Conservation (phyloP, 2,888 invertebrate species). For the Ephialtes manifestator region DNA sequence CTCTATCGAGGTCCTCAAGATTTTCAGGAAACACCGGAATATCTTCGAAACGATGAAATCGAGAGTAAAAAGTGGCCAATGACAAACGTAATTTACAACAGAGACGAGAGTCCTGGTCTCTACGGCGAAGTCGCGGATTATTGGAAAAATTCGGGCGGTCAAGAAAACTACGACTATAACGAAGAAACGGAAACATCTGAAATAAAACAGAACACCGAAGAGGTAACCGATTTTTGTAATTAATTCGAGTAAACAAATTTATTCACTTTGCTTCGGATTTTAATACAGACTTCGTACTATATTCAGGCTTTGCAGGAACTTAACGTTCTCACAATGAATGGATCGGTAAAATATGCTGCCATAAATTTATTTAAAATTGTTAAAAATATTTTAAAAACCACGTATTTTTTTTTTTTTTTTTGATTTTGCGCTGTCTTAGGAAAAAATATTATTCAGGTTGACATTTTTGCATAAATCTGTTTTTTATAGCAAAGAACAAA, state of each 20-base stretch:
- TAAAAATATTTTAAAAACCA: too few relatives aligned
- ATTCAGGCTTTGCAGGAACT: too few relatives aligned
- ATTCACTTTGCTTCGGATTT: background rate
- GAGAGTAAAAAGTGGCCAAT: slow-evolving; percentile 58
- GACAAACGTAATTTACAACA: slow-evolving; percentile 69
- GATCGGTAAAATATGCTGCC: too few relatives aligned
- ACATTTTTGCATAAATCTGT: too few relatives aligned
- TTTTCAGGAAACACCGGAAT: slow-evolving; percentile 32
- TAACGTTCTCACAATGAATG: too few relatives aligned
- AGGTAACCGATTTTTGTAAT: slow-evolving; percentile 28
- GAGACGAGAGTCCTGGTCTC: slow-evolving; percentile 81
- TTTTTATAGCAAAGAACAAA: background rate
- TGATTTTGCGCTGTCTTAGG: background rate
- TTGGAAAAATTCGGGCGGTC: slow-evolving; percentile 74
- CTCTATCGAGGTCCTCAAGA: slow-evolving; percentile 58
- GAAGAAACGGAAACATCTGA: slow-evolving; percentile 58
- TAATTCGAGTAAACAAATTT: background rate
- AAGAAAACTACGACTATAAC: slow-evolving; percentile 44
- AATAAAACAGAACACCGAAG: slow-evolving; percentile 40
- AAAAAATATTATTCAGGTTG: background rate
- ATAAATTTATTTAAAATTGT: too few relatives aligned
- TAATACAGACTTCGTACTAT: background rate
- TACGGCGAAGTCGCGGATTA: slow-evolving; percentile 80
- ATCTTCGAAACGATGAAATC: slow-evolving; percentile 30
- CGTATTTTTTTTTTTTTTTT: too few relatives aligned